Evolutionary conservation across 2,797 vertebrate genomes (phyloP).

Genomic region (Setipinna tenuifilis): DNA sequence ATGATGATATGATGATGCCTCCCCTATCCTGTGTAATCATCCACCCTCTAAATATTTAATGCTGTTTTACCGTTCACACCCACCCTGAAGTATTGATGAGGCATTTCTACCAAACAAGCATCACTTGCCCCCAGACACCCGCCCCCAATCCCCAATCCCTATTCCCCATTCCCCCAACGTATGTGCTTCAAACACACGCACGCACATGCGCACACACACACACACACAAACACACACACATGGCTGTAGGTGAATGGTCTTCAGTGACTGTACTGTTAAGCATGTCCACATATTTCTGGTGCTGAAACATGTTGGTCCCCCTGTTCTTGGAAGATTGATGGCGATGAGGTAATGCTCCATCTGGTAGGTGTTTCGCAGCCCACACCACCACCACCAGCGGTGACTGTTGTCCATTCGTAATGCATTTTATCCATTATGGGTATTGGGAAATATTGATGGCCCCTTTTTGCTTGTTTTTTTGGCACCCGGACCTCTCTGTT

Average conservation of each 20-base stretch:
- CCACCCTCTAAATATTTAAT: background rate
- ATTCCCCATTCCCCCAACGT: no score
- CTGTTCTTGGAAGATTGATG: slow-evolving; percentile 5
- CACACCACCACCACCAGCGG: background rate
- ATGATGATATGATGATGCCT: background rate
- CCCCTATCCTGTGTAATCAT: background rate
- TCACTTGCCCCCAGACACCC: background rate
- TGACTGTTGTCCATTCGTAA: background rate
- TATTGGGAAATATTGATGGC: slow-evolving; percentile 15
- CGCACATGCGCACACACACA: background rate
- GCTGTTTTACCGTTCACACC: background rate
- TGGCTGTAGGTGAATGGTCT: background rate
- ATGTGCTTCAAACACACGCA: no score
- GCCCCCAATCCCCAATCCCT: no score
- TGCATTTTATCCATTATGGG: background rate
- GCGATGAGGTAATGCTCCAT: slow-evolving; percentile 9
- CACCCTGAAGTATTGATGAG: background rate
- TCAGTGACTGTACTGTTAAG: background rate
- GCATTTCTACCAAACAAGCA: background rate
- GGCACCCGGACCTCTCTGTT: background rate
- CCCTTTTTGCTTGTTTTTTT: background rate
- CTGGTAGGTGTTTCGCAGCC: background rate
- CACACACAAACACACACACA: background rate
- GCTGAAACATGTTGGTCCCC: background rate
- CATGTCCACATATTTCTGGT: background rate